Evolutionary conservation across 2,888 invertebrate species (phyloP).

Genomic region (Ormyrus pomaceus): DNA sequence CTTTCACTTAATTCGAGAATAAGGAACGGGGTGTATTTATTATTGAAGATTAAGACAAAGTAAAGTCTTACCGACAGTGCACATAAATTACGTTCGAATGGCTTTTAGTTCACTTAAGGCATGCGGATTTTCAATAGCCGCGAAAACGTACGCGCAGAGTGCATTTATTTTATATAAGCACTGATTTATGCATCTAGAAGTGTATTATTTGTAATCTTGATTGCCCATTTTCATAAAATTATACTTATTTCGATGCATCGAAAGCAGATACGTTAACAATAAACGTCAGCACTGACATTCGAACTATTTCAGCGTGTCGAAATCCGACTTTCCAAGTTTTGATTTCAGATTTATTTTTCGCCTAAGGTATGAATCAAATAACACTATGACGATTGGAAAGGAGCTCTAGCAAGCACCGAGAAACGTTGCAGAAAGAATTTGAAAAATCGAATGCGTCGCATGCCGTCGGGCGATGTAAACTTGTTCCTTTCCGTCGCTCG

Average conservation of each 20-base stretch:
- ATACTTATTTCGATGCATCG: constrained; percentile 10
- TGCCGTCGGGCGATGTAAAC: background rate
- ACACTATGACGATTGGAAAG: no score
- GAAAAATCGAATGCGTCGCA: background rate
- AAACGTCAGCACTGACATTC: constrained; percentile 1
- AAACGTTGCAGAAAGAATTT: no score
- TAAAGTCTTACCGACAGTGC: background rate
- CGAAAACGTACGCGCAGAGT: background rate
- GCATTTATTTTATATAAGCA: constrained; percentile 23
- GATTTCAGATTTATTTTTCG: no score
- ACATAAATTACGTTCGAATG: background rate
- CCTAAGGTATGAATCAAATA: no score
- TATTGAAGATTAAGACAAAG: background rate
- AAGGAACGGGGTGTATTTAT: background rate
- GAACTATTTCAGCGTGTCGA: constrained; percentile 6
- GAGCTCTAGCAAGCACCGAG: no score
- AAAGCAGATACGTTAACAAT: background rate
- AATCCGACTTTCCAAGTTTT: background rate
- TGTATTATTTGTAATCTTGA: background rate
- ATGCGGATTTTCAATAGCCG: constrained; percentile 11
- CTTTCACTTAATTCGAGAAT: background rate
- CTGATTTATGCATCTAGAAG: background rate
- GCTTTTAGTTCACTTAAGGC: constrained; percentile 8
- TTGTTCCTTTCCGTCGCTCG: background rate
- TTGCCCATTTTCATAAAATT: constrained; percentile 22